A percentile compares a stretch with the other conserved stretches of the same genome.
Evolutionary conservation across 2,113 vertebrate species (phyloP).

Genomic region (Ctenodactylus gundi): DNA sequence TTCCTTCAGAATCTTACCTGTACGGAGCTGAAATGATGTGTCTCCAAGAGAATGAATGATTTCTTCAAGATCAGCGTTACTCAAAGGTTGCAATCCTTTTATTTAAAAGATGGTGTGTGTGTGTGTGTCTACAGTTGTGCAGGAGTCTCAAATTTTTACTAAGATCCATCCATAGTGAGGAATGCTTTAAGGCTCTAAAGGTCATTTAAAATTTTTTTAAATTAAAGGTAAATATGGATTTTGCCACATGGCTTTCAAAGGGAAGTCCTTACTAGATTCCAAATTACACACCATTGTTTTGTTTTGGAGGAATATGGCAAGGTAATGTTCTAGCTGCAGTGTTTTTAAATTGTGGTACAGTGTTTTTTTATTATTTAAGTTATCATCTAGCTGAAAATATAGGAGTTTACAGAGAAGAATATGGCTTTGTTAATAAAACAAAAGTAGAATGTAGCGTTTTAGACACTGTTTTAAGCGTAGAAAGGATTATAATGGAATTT

Average conservation of each 20-base stretch:
- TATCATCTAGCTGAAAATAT: constrained; percentile 51
- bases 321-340: constrained; percentile 27
- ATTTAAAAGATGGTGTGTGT: background rate
- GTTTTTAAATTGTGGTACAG: constrained; percentile 38
- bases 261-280: background rate
- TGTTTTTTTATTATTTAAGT: constrained; percentile 71
- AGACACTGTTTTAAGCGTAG: constrained; percentile 66
- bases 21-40: background rate
- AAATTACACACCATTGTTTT: background rate
- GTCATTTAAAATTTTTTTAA: background rate
- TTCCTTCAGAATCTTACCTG: background rate
- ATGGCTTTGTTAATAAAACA: constrained; percentile 73
- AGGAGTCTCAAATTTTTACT: background rate
- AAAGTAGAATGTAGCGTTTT: constrained; percentile 76
- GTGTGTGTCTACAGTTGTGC: too few species aligned
- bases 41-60: background rate
- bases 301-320: constrained; percentile 48
- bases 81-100: background rate
- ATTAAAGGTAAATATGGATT: constrained; percentile 22
- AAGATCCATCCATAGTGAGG: background rate
- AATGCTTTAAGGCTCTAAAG: background rate
- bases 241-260: constrained; percentile 25
- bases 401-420: constrained; percentile 66
- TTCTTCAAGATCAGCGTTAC: background rate
- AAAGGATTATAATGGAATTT: constrained; percentile 72